Evolutionary conservation across 2,888 invertebrate genomes (phyloP).

Genomic region (Caenorhabditis sulstoni): DNA sequence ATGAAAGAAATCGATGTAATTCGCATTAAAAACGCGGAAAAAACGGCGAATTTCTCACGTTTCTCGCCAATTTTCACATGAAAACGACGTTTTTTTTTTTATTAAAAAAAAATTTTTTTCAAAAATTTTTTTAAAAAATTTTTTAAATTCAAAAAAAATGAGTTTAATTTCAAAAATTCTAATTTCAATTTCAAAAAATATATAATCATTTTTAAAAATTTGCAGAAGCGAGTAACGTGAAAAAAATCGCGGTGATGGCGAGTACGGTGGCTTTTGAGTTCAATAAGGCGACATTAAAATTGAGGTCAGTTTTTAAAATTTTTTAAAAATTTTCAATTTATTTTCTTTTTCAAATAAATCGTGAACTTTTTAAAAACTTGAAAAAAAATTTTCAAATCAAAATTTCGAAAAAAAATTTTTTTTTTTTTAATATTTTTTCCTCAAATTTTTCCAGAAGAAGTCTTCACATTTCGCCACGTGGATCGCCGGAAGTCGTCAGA

Average conservation of each 20-base stretch:
- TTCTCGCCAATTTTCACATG: not conserved
- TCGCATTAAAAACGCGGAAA: not conserved
- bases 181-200: too few relatives aligned
- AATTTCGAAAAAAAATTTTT: too few relatives aligned
- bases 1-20: too few relatives aligned
- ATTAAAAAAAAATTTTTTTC: not conserved
- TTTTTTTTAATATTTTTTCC: not conserved
- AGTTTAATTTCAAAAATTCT: too few relatives aligned
- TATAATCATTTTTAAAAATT: too few relatives aligned
- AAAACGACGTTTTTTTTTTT: slow-evolving; percentile 3
- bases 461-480: slow-evolving; percentile 47
- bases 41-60: not conserved
- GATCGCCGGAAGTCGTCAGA: slow-evolving; percentile 37
- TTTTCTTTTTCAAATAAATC: too few relatives aligned
- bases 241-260: slow-evolving; percentile 52
- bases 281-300: slow-evolving; percentile 58
- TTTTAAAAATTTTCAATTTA: too few relatives aligned
- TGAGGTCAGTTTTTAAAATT: slow-evolving; percentile 27
- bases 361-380: too few relatives aligned
- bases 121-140: too few relatives aligned
- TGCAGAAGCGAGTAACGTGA: slow-evolving; percentile 47
- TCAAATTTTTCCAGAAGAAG: slow-evolving; percentile 31
- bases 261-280: slow-evolving; percentile 60
- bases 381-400: not conserved
- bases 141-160: too few relatives aligned